Evolutionary conservation across 2,797 vertebrate genomes (phyloP).

Genomic region (Periophthalmus magnuspinnatus): DNA sequence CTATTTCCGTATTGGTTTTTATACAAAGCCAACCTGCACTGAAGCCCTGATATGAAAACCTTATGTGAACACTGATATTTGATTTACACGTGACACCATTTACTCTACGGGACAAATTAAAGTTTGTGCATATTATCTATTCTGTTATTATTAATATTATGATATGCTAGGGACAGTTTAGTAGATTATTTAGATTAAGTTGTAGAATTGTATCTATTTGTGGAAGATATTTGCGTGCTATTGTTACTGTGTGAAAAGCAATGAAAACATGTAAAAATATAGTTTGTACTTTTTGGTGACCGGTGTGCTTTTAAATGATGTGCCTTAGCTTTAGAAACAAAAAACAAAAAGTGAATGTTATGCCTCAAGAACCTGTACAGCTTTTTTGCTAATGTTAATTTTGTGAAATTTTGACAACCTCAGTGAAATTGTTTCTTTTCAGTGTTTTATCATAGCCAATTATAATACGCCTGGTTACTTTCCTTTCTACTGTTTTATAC

Average conservation of each 20-base stretch:
- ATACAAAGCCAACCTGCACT: constrained; percentile 13
- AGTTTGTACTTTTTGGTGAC: neutral
- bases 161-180: constrained; percentile 1
- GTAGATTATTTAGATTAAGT: constrained; percentile 2
- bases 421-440: constrained; percentile 8
- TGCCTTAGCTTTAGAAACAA: constrained; percentile 34
- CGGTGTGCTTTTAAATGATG: constrained; percentile 10
- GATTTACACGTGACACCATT: constrained; percentile 19
- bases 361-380: constrained; percentile 23
- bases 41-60: constrained; percentile 16
- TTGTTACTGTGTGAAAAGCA: constrained; percentile 17
- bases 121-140: constrained; percentile 4
- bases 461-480: constrained; percentile 24
- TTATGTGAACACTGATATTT: constrained; percentile 18
- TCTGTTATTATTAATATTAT: constrained; percentile 2
- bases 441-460: neutral
- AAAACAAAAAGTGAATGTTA: constrained; percentile 13
- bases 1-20: constrained; percentile 7
- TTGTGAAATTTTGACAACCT: constrained; percentile 9
- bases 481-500: constrained; percentile 29
- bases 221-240: constrained; percentile 7
- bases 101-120: constrained; percentile 3
- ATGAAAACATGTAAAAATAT: constrained; percentile 6
- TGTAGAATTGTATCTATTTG: constrained; percentile 7
- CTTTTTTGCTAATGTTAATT: constrained; percentile 5